Base-by-base conservation (phyloP, 2,113 vertebrate genomes). In the Odocoileus virginianus region DNA sequence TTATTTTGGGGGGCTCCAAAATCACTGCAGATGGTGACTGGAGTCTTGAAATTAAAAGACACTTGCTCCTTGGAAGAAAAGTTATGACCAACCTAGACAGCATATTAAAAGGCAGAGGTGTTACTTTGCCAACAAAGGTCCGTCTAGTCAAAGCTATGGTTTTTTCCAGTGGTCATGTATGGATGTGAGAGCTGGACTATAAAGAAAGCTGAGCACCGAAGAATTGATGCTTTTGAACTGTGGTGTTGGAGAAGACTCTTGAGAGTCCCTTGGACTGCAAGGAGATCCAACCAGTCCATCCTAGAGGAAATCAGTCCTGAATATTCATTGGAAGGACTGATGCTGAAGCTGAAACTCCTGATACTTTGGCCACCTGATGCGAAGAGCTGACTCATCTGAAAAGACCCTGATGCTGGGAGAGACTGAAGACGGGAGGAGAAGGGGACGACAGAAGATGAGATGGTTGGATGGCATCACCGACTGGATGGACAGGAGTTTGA, bases 391-490 rank as follows among this genome's bases (percentile, higher is more conserved):
- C 2, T 71, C n/a, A 12, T 3, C 12, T 19, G 67, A 40, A 71
- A 71, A 71, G 19, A 71, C 67, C 67, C 19, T 71, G n/a, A 40
- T 40, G n/a, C 67, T 40, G n/a, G 67, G 19, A 40, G 40, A 71
- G n/a, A 71, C 6, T 40, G n/a, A 71, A 71, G 67, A 19, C 0
- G 0, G 0, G 2, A 71, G 19, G 10, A 64, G 30, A 64, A 71
- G n/a, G 67, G 19, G n/a, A 40, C 2, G 2, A 71, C n/a, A 71
- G n/a, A 36, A 23, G 67, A 71, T 40, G 19, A 71, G 67, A 71
- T 71, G 67, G 67, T 23, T 71, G 67, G 10, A 40, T 71, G 19
- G 67, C 67, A 40, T 40, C n/a, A 40, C 19, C 1, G 0, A 71
- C 67, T 71, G 19, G 40, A 71, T 6, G 10, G 19, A 71, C 10